Evolutionary conservation across 2,113 vertebrate genomes (phyloP).

Genomic region (Egretta garzetta): DNA sequence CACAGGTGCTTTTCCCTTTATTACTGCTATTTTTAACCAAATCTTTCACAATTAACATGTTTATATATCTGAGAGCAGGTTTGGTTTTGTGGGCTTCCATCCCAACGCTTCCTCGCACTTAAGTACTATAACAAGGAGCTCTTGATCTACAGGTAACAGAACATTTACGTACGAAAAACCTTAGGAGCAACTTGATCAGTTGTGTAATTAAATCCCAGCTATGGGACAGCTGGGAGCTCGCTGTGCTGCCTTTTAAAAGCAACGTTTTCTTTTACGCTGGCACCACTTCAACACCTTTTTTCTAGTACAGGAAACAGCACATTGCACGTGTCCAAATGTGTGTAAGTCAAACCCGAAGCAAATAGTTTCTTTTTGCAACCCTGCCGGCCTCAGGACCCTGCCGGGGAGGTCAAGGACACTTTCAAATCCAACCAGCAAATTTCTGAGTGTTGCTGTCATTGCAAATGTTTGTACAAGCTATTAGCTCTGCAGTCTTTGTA

Average conservation of each 20-base stretch:
- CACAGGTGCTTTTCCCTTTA: background rate
- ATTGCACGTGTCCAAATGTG: constrained; percentile 51
- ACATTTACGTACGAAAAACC: background rate
- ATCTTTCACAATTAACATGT: background rate
- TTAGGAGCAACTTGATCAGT: background rate
- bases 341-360: constrained; percentile 40
- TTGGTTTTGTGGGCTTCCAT: background rate
- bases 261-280: background rate
- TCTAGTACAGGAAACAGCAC: constrained; percentile 52
- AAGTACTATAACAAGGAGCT: background rate
- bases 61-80: background rate
- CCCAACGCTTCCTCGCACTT: fast-evolving
- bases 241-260: background rate
- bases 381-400: background rate
- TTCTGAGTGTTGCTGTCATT: background rate
- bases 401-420: background rate
- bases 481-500: background rate
- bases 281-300: constrained; percentile 22
- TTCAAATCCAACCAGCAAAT: constrained; percentile 7
- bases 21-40: background rate
- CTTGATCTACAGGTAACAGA: background rate
- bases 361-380: constrained; percentile 5
- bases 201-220: background rate
- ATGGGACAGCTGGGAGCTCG: background rate
- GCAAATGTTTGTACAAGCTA: background rate